phyloP scores from a whole-genome alignment of 1,140 invertebrate genomes.

The Neotoxoptera formosana region DNA sequence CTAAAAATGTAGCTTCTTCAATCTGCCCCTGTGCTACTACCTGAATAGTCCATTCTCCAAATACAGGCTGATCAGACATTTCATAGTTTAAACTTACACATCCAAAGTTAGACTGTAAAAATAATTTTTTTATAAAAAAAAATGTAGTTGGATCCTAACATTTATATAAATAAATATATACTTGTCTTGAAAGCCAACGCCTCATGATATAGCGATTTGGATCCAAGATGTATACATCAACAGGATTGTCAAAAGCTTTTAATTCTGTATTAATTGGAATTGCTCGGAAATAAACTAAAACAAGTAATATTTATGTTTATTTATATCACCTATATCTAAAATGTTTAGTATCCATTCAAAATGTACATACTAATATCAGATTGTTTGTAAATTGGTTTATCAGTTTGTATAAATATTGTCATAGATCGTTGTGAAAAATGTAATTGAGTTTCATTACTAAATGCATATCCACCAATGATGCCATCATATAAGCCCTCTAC shows the following conservation, averaged over 20 bases:
- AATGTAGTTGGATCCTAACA: background rate
- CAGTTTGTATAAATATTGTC: conserved; percentile 94
- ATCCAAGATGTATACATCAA: conserved; percentile 90
- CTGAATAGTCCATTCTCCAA: conserved; percentile 90
- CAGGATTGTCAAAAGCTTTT: conserved; percentile 84
- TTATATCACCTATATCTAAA: background rate
- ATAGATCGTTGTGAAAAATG: conserved; percentile 87
- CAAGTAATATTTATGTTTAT: conserved; percentile 56
- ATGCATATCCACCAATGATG: conserved; percentile 82
- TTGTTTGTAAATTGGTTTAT: conserved; percentile 95
- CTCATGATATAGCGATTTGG: conserved; percentile 85
- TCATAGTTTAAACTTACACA: conserved; percentile 90
- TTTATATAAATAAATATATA: conserved; percentile 60
- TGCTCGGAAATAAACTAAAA: conserved; percentile 82
- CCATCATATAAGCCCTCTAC: conserved; percentile 89
- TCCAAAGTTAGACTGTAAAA: conserved; percentile 80
- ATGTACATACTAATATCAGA: conserved; percentile 76
- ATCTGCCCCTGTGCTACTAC: conserved; percentile 88
- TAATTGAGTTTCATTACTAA: conserved; percentile 81
- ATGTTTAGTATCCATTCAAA: background rate
- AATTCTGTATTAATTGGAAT: conserved; percentile 90
- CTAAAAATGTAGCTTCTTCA: conserved; percentile 83
- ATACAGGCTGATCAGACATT: conserved; percentile 89
- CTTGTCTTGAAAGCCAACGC: conserved; percentile 87
- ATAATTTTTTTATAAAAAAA: conserved; percentile 39